Evolutionary conservation across 2,888 invertebrate species (phyloP).

Genomic region (Epinotia demarniana): DNA sequence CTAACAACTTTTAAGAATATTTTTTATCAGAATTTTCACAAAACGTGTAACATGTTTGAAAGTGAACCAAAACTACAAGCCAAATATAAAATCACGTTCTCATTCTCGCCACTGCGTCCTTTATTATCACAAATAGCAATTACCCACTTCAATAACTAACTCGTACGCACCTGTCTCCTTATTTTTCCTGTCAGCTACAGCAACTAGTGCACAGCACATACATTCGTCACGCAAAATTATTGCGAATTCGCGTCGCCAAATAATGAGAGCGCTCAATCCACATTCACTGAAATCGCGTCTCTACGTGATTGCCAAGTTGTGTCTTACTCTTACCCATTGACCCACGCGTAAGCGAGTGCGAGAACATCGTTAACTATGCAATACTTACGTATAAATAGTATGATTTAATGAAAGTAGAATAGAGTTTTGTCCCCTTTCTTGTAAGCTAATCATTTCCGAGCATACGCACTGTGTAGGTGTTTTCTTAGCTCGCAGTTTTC

Average conservation of each 20-base stretch:
- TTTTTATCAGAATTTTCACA: too few species aligned
- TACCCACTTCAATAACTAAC: slow-evolving; percentile 7
- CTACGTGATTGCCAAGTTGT: neutral
- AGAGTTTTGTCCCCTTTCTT: neutral
- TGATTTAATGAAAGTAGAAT: neutral
- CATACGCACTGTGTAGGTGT: neutral
- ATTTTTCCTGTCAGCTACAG: slow-evolving; percentile 26
- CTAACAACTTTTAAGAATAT: too few species aligned
- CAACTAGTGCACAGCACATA: slow-evolving; percentile 19
- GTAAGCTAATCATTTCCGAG: neutral
- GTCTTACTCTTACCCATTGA: neutral
- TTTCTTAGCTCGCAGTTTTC: neutral
- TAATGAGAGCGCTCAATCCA: slow-evolving; percentile 7
- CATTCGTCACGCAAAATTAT: slow-evolving; percentile 37
- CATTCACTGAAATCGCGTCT: neutral
- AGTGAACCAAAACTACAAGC: too few species aligned
- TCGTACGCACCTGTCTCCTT: slow-evolving; percentile 32
- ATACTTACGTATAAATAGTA: neutral
- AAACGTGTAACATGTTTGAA: too few species aligned
- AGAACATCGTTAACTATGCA: neutral
- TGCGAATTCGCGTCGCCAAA: slow-evolving; percentile 37
- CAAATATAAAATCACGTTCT: slow-evolving; percentile 1
- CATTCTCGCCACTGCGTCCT: neutral
- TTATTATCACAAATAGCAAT: neutral
- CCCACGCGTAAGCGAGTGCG: neutral